Conservation (phyloP, 2,113 vertebrate species). For the Melanotaenia duboulayi region DNA sequence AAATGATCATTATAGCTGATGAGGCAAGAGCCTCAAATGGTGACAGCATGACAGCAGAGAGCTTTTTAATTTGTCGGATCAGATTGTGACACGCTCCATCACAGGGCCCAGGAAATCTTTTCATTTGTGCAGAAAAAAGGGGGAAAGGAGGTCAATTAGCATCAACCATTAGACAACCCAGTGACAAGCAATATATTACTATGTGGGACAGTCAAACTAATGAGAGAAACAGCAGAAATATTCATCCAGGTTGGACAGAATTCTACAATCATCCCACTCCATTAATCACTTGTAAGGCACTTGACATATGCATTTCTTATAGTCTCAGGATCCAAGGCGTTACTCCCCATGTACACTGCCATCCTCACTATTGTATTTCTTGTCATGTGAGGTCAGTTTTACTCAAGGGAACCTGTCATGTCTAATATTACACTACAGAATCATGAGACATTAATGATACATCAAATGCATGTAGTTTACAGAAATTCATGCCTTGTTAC, state of each 20-base stretch:
- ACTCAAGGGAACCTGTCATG: slow-evolving; percentile 55
- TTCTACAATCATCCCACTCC: slow-evolving; percentile 58
- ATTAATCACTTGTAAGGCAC: slow-evolving; percentile 68
- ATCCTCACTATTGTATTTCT: slow-evolving; percentile 31
- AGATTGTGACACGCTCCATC: slow-evolving; percentile 84
- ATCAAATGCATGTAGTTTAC: slow-evolving; percentile 15
- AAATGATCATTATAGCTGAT: slow-evolving; percentile 86
- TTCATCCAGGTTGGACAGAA: slow-evolving; percentile 75
- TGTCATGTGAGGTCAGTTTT: slow-evolving; percentile 60
- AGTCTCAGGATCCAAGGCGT: slow-evolving; percentile 34
- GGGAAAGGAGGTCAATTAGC: slow-evolving; percentile 86
- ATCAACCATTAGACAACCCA: slow-evolving; percentile 83
- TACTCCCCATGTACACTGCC: slow-evolving; percentile 24
- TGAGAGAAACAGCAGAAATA: slow-evolving; percentile 77
- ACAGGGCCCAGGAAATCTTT: slow-evolving; percentile 82
- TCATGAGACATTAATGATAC: neutral
- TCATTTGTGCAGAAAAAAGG: slow-evolving; percentile 82
- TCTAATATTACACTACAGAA: slow-evolving; percentile 41
- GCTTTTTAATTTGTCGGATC: slow-evolving; percentile 88
- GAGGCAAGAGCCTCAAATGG: slow-evolving; percentile 67
- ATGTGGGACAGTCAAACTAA: slow-evolving; percentile 82
- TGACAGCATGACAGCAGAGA: slow-evolving; percentile 85
- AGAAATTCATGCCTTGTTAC: neutral
- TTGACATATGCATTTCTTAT: slow-evolving; percentile 63
- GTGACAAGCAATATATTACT: slow-evolving; percentile 83